Evolutionary conservation across 2,888 invertebrate species (phyloP).

Genomic region (Catocala sponsa): DNA sequence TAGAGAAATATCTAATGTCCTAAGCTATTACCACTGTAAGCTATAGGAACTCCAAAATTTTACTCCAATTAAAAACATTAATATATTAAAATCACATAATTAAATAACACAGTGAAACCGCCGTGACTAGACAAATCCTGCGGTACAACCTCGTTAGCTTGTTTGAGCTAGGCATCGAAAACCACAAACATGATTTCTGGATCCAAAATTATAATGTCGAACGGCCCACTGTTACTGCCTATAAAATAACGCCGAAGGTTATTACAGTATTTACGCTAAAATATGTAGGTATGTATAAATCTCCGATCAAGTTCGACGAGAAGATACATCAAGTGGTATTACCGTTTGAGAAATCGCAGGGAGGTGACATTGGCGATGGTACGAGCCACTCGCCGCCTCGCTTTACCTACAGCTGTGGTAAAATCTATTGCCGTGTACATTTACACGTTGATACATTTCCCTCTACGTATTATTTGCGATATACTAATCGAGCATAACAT

Average conservation of each 20-base stretch:
- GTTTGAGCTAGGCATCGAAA: conserved; percentile 7
- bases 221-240: conserved; percentile 30
- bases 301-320: conserved; percentile 55
- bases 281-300: conserved; percentile 41
- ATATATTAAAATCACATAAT: too few species aligned
- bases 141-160: background rate
- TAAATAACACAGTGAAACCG: background rate
- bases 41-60: too few species aligned
- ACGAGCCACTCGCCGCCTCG: conserved; percentile 27
- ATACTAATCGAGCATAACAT: conserved; percentile 37
- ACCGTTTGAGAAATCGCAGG: conserved; percentile 61
- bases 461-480: conserved; percentile 42
- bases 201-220: conserved; percentile 28
- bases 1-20: too few species aligned
- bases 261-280: conserved; percentile 37
- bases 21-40: too few species aligned
- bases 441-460: conserved; percentile 41
- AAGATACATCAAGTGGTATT: conserved; percentile 64
- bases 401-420: conserved; percentile 28
- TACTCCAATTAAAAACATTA: too few species aligned
- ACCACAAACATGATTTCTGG: conserved; percentile 8
- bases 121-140: background rate
- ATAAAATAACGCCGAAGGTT: conserved; percentile 35
- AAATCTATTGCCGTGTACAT: conserved; percentile 30
- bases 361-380: conserved; percentile 46